These are phyloP conservation scores for Ips nitidus DNA, from an alignment of 1,140 invertebrate genomes.

Conservation along the genomic window DNA sequence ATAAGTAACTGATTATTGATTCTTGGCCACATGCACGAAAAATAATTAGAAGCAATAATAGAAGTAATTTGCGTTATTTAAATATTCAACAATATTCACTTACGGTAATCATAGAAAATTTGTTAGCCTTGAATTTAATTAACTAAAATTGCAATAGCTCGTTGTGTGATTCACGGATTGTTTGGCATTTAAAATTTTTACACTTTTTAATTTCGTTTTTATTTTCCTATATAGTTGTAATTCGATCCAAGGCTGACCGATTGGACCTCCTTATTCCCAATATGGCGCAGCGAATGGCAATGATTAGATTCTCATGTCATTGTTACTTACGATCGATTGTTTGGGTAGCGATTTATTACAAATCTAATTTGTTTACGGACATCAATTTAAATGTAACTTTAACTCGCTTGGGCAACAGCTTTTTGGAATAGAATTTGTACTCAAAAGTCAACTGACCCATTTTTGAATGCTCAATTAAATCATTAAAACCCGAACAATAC, in stretches of 20 bases:
- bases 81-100: not conserved
- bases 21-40: too few relatives aligned
- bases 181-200: slow-evolving; percentile 48
- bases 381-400: too few relatives aligned
- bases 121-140: slow-evolving; percentile 47
- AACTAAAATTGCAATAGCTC: slow-evolving; percentile 44
- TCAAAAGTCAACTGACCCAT: not conserved
- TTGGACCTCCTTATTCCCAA: slow-evolving; percentile 32
- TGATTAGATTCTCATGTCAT: slow-evolving; percentile 33
- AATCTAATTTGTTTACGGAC: too few relatives aligned
- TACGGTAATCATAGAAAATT: not conserved
- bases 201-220: slow-evolving; percentile 43
- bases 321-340: slow-evolving; percentile 6
- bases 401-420: too few relatives aligned
- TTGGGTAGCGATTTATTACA: not conserved
- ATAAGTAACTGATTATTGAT: too few relatives aligned
- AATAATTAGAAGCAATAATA: too few relatives aligned
- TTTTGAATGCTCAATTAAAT: not conserved
- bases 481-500: not conserved
- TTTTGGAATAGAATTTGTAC: not conserved
- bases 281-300: slow-evolving; percentile 27
- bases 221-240: slow-evolving; percentile 22
- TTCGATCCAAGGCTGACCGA: slow-evolving; percentile 36
- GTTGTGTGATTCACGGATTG: slow-evolving; percentile 45
- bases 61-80: too few relatives aligned